Evolutionary conservation across 2,888 invertebrate genomes (phyloP).

Genomic region (Empis stercorea): DNA sequence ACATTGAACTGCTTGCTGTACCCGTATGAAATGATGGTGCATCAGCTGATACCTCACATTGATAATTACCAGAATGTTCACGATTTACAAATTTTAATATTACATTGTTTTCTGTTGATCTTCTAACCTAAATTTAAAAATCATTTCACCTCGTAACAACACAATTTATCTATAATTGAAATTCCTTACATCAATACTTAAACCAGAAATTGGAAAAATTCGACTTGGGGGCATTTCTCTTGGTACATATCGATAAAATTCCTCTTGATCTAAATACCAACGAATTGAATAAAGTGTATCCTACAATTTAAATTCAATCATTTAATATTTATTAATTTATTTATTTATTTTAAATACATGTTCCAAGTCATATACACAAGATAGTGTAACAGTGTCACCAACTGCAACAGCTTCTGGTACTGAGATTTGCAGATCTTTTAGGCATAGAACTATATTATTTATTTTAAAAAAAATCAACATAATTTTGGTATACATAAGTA

Average conservation of each 20-base stretch:
- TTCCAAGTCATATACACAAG: constrained; percentile 18
- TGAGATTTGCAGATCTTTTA: constrained; percentile 16
- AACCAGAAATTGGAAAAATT: constrained; percentile 36
- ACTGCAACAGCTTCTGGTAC: constrained; percentile 17
- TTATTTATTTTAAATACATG: constrained; percentile 11
- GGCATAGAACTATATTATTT: constrained; percentile 13
- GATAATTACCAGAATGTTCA: constrained; percentile 35
- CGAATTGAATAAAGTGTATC: constrained; percentile 39
- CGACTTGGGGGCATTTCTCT: constrained; percentile 38
- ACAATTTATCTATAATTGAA: not conserved
- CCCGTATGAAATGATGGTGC: constrained; percentile 38
- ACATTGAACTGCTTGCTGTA: constrained; percentile 31
- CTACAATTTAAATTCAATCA: constrained; percentile 6
- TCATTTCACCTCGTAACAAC: no score
- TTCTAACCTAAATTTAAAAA: constrained; percentile 22
- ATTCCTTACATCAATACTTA: constrained; percentile 40
- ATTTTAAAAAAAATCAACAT: no score
- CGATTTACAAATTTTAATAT: constrained; percentile 33
- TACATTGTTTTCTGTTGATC: constrained; percentile 34
- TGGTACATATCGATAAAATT: constrained; percentile 43
- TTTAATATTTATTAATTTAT: not conserved
- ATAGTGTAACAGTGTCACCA: constrained; percentile 16
- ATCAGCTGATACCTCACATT: constrained; percentile 38
- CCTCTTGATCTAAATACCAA: constrained; percentile 40
- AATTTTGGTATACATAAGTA: no score